phyloP scores from a whole-genome alignment of 2,113 vertebrate genomes.

The Mormoops blainvillei region DNA sequence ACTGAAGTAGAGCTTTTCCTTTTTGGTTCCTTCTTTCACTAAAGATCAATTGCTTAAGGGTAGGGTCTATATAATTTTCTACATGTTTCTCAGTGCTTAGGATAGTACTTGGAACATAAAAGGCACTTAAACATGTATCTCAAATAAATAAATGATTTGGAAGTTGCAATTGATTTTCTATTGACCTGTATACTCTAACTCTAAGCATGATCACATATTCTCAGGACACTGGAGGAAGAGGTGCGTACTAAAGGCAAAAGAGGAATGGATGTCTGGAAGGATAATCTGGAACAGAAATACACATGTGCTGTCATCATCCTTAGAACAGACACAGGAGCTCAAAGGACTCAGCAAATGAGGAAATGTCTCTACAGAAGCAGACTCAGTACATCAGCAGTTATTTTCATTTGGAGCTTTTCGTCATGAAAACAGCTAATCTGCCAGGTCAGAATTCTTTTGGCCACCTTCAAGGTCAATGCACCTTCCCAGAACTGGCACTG shows the following conservation, averaged over 20 bases:
- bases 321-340: not conserved
- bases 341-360: constrained; percentile 19
- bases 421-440: not conserved
- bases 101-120: not conserved
- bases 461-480: constrained; percentile 36
- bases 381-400: constrained; percentile 54
- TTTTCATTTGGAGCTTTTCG: not conserved
- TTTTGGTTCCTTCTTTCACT: not conserved
- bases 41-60: not conserved
- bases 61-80: not conserved
- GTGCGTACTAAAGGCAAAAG: not conserved
- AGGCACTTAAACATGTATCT: not conserved
- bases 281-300: not conserved
- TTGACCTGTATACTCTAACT: not conserved
- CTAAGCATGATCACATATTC: not conserved
- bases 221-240: not conserved
- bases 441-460: not conserved
- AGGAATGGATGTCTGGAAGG: not conserved
- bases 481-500: not conserved
- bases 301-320: not conserved
- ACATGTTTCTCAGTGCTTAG: not conserved
- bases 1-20: not conserved
- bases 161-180: not conserved
- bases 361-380: constrained; percentile 44
- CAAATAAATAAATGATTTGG: not conserved